Percentiles rank a stretch among this genome's conserved stretches.
Conservation (phyloP, 2,888 invertebrate genomes). For the Oxytorus armatus region DNA sequence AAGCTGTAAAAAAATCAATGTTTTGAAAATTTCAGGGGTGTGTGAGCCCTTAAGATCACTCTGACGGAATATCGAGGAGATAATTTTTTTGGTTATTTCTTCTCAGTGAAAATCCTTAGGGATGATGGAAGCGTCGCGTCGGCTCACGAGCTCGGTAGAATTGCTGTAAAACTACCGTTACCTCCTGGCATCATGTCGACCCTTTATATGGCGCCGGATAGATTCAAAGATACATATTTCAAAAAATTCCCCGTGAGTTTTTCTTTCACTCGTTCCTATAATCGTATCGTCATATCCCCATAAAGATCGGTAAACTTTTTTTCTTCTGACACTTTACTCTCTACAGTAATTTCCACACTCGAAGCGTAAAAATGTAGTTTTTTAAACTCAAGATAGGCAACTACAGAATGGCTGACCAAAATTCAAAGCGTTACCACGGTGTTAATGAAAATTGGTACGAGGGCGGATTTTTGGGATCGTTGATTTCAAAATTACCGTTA, state of each 20-base stretch:
- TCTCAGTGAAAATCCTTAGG: constrained; percentile 89
- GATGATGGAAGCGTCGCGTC: constrained; percentile 90
- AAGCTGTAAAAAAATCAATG: no score
- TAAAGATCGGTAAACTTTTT: neutral
- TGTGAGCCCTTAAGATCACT: no score
- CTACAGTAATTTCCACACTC: neutral
- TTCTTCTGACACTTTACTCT: neutral
- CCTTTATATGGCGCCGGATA: constrained; percentile 92
- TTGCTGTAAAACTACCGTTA: constrained; percentile 93
- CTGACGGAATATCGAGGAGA: neutral
- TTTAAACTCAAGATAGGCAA: no score
- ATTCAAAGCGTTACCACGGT: no score
- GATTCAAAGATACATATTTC: constrained; percentile 93
- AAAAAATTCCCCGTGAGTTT: constrained; percentile 91
- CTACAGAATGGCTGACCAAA: no score
- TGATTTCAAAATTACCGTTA: no score
- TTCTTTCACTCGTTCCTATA: neutral
- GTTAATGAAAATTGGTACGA: no score
- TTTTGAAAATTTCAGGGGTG: no score
- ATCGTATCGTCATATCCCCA: neutral
- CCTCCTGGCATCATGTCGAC: constrained; percentile 96
- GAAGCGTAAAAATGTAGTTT: no score
- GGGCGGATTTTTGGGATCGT: no score
- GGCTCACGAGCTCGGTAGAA: constrained; percentile 91
- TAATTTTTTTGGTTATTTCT: no score